These are phyloP conservation scores for Telenomus remus DNA, from an alignment of 1,140 invertebrate genomes.

Conservation along the genomic window DNA sequence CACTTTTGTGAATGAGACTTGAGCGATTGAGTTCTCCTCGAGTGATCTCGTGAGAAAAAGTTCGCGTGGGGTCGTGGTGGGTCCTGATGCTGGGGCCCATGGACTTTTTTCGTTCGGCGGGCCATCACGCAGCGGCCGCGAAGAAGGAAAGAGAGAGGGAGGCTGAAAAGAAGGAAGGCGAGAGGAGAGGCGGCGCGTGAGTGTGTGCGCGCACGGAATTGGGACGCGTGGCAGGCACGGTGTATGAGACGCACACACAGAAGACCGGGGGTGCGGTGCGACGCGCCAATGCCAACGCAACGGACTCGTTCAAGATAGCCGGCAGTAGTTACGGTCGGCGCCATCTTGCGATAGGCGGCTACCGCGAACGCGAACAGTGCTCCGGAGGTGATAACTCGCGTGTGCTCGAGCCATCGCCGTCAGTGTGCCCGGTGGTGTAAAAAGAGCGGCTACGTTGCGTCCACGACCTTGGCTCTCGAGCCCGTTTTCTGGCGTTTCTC, in stretches of 20 bases:
- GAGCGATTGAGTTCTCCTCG: too few species aligned
- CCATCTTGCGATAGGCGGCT: constrained; percentile 69
- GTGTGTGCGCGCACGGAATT: constrained; percentile 33
- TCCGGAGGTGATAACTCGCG: constrained; percentile 36
- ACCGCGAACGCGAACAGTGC: constrained; percentile 45
- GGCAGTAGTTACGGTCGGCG: constrained; percentile 45
- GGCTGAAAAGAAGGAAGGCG: not conserved
- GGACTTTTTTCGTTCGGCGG: not conserved
- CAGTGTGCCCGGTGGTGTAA: not conserved
- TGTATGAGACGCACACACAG: constrained; percentile 23
- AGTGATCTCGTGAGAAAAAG: too few species aligned
- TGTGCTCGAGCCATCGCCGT: constrained; percentile 12
- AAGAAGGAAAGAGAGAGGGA: not conserved
- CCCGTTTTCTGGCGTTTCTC: not conserved
- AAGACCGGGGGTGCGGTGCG: constrained; percentile 31
- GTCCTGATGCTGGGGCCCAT: too few species aligned
- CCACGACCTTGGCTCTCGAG: too few species aligned
- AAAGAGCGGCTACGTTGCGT: not conserved
- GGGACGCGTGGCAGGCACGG: constrained; percentile 38
- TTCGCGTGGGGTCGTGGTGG: not conserved
- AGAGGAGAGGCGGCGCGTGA: constrained; percentile 1
- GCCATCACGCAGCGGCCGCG: not conserved
- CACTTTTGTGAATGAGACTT: too few species aligned
- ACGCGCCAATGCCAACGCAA: constrained; percentile 42
- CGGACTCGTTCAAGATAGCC: constrained; percentile 40